Percentiles rank a stretch among this genome's conserved stretches.
Conservation (phyloP, 1,140 invertebrate genomes). For the Pogonomyrmex californicus region DNA sequence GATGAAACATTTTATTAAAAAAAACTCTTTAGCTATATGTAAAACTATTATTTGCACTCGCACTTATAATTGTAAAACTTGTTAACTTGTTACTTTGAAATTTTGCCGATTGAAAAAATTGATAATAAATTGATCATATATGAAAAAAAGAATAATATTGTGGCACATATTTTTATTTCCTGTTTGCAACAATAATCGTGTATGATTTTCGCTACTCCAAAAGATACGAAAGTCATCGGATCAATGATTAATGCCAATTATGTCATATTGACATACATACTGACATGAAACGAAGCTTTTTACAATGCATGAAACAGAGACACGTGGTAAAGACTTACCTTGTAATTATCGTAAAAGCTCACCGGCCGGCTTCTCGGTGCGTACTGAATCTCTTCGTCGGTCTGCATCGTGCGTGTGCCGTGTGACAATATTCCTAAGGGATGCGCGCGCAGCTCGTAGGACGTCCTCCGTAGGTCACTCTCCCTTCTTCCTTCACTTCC, state of each 20-base stretch:
- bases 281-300: background rate
- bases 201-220: background rate
- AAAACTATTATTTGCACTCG: background rate
- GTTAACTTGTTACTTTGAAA: background rate
- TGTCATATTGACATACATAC: background rate
- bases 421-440: constrained; percentile 56
- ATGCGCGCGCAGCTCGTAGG: constrained; percentile 74
- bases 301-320: constrained; percentile 41
- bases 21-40: background rate
- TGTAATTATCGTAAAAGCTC: constrained; percentile 86
- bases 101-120: background rate
- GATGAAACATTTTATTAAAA: background rate
- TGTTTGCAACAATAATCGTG: background rate
- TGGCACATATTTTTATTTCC: background rate
- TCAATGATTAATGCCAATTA: background rate
- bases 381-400: constrained; percentile 83
- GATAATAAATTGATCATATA: background rate
- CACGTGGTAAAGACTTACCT: constrained; percentile 74
- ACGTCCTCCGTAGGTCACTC: constrained; percentile 67
- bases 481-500: constrained; percentile 68
- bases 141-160: background rate
- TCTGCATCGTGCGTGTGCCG: constrained; percentile 72
- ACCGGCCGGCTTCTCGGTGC: constrained; percentile 83
- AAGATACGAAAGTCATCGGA: constrained; percentile 7
- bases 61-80: background rate